These are phyloP conservation scores for Phoenicopterus ruber DNA, from an alignment of 2,113 vertebrate species.

Conservation along the genomic window DNA sequence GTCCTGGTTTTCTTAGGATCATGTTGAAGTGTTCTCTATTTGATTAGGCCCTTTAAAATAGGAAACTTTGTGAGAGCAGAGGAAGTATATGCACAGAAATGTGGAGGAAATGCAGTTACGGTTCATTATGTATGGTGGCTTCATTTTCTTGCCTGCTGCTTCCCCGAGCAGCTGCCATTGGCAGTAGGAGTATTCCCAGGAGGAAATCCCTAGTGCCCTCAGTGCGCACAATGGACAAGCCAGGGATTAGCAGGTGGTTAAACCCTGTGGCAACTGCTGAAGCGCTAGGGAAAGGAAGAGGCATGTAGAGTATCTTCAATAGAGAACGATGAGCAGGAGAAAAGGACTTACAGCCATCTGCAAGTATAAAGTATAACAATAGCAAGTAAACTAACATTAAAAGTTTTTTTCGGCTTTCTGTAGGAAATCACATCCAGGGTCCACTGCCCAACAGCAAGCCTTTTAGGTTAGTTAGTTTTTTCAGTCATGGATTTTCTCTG, in stretches of 20 bases:
- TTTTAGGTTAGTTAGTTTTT: neutral
- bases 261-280: neutral
- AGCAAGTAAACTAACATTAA: neutral
- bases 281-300: neutral
- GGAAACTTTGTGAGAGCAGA: neutral
- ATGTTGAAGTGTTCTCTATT: neutral
- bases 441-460: neutral
- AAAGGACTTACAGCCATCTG: neutral
- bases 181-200: neutral
- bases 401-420: neutral
- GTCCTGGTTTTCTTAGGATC: neutral
- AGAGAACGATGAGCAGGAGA: neutral
- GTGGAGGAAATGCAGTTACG: neutral
- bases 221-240: neutral
- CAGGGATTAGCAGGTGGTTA: neutral
- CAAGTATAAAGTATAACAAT: too few relatives aligned
- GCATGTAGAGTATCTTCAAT: accelerated
- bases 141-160: neutral
- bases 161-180: neutral
- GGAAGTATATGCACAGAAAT: neutral
- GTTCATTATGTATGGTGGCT: neutral
- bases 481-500: neutral
- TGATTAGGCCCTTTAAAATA: neutral
- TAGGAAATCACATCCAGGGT: neutral
- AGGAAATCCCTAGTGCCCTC: neutral